Percentiles rank a stretch among this genome's conserved stretches.
These are phyloP conservation scores for Homarus gammarus DNA, from an alignment of 2,888 invertebrate genomes.

Conservation along the genomic window DNA sequence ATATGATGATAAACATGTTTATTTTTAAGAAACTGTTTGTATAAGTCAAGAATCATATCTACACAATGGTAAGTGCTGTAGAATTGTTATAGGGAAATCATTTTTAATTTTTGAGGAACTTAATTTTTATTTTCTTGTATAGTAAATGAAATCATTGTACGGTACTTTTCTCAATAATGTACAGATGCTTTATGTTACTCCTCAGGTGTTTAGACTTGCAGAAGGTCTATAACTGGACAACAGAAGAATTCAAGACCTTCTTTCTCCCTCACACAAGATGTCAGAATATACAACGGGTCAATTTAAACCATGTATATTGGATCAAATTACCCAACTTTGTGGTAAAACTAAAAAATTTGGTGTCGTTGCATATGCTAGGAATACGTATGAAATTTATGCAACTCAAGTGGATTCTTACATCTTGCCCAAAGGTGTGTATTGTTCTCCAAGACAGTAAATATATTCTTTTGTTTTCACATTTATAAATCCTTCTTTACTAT, in stretches of 20 bases:
- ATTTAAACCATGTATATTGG: constrained; percentile 38
- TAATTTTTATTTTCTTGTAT: not conserved
- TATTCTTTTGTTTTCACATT: too few species aligned
- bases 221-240: not conserved
- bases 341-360: constrained; percentile 22
- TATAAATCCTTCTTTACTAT: too few species aligned
- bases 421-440: constrained; percentile 27
- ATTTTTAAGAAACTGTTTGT: not conserved
- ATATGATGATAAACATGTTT: too few species aligned
- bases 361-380: constrained; percentile 13
- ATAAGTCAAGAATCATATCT: not conserved
- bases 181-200: not conserved
- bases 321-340: constrained; percentile 37
- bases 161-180: not conserved
- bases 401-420: constrained; percentile 12
- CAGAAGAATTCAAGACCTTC: constrained; percentile 19
- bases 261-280: constrained; percentile 32
- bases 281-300: not conserved
- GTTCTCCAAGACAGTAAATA: not conserved
- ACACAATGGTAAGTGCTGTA: not conserved
- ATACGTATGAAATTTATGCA: constrained; percentile 16
- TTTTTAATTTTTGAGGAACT: not conserved
- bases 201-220: constrained; percentile 20
- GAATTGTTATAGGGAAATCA: not conserved
- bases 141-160: not conserved